Base-by-base conservation (phyloP, 2,888 invertebrate species). In the Acleris holmiana region DNA sequence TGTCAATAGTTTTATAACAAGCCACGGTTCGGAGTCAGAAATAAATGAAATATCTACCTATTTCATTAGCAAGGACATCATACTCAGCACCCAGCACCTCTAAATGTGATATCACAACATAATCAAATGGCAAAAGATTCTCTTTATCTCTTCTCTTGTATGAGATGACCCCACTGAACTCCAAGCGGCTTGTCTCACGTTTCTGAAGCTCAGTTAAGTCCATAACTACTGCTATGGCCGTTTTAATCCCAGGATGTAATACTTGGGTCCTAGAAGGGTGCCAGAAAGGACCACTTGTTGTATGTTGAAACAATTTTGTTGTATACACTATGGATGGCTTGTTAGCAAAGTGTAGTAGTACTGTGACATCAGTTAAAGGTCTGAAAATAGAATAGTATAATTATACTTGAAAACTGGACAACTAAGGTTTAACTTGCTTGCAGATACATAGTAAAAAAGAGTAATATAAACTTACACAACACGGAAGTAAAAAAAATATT, bases 291-390 rank as follows among this genome's bases (percentile, higher is more conserved):
- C 77, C 21, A 23, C n/a, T 40, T 2, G 68, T 21, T 0, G 60
- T 71, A 57, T 71, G 73, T 47, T 79, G 71, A 72, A 76, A 90
- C n/a, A 89, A 25, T 68, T 85, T 88, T 56, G 89, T 86, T 13
- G 71, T 76, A 67, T 90, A 88, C 19, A 76, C 71, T 21, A 86
- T 66, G 44, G 86, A 80, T n/a, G 67, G 25, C 61, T 63, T 73
- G 10, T 57, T 63, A 2, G 67, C 68, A 17, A 75, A 72, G 68
- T 89, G 83, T 13, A 89, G 67, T 1, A 88, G 68, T 15, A 86
- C 64, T 41, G 79, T 74, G 0, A 90, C 71, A 57, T 88, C 75
- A 68, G 86, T 77, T 44, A 88, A 48, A 0, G 73, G 19, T 40
- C 91, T 91, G 82, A 4, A 88, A 86, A 35, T 10, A n/a, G 18